Evolutionary conservation across 2,888 invertebrate species (phyloP).

Genomic region (Lochmaea capreae): DNA sequence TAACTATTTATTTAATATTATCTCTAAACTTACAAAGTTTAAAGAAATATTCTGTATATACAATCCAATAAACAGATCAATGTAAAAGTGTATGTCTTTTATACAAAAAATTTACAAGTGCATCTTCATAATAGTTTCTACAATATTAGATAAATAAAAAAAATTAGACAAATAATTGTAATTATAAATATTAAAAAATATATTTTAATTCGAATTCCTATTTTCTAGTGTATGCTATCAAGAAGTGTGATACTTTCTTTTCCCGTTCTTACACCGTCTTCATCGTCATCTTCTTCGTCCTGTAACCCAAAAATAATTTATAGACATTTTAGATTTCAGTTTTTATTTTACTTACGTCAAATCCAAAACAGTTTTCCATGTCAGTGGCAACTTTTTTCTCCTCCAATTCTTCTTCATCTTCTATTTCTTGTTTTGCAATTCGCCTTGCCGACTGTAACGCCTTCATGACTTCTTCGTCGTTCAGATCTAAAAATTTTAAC

Average conservation of each 20-base stretch:
- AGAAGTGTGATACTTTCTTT: conserved; percentile 62
- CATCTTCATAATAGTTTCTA: neutral
- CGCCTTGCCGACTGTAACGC: conserved; percentile 63
- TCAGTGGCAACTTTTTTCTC: conserved; percentile 66
- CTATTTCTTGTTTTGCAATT: conserved; percentile 57
- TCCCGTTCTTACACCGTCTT: conserved; percentile 53
- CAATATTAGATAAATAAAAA: neutral
- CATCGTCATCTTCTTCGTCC: conserved; percentile 65
- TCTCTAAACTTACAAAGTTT: conserved; percentile 2
- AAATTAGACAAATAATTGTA: neutral
- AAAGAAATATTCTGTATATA: conserved; percentile 1
- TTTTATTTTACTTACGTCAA: conserved; percentile 73
- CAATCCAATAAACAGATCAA: conserved; percentile 1
- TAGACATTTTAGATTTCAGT: neutral
- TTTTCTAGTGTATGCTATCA: conserved; percentile 55
- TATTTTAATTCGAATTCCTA: neutral
- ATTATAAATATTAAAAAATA: conserved; percentile 2
- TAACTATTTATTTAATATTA: neutral
- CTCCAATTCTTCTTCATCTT: conserved; percentile 52
- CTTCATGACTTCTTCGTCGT: conserved; percentile 65
- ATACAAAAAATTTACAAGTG: neutral
- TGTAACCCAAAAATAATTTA: conserved; percentile 13
- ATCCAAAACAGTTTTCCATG: conserved; percentile 86
- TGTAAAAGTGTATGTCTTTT: conserved; percentile 1
- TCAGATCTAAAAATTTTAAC: conserved; percentile 60